Percentiles rank a stretch among this genome's conserved stretches.
Conservation (phyloP, 2,888 invertebrate species). For the Dasysyrphus albostriatus region DNA sequence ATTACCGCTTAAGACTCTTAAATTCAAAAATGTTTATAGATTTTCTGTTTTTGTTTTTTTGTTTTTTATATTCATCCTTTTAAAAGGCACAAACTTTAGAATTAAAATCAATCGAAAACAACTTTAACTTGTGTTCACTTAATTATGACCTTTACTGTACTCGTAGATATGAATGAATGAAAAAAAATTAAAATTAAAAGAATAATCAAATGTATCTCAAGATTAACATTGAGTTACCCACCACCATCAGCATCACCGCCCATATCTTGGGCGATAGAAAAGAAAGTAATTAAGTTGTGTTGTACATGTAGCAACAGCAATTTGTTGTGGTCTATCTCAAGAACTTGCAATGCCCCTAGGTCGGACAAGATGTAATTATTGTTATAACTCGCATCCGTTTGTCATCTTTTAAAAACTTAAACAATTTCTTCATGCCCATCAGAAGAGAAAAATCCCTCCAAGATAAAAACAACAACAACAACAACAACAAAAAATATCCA, state of each 20-base stretch:
- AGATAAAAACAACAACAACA: background rate
- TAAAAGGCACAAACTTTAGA: too few relatives aligned
- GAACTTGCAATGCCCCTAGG: conserved; percentile 42
- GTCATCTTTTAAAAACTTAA: conserved; percentile 11
- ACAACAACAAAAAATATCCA: background rate
- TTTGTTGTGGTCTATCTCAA: background rate
- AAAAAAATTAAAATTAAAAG: conserved; percentile 7
- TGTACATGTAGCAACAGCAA: background rate
- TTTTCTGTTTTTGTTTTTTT: too few relatives aligned
- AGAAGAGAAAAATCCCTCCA: background rate
- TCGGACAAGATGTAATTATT: conserved; percentile 65
- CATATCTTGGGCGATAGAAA: conserved; percentile 21
- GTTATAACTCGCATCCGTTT: conserved; percentile 49
- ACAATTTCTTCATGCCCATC: conserved; percentile 5
- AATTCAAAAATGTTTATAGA: too few relatives aligned
- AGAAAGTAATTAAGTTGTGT: conserved; percentile 41
- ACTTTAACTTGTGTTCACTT: background rate
- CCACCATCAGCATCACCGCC: background rate
- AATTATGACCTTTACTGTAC: background rate
- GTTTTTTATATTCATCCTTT: too few relatives aligned
- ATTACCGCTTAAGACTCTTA: too few relatives aligned
- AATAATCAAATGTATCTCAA: conserved; percentile 38
- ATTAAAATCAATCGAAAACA: too few relatives aligned
- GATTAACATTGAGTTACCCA: conserved; percentile 15
- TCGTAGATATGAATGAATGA: background rate